Evolutionary conservation across 2,888 invertebrate genomes (phyloP), one percentile per base, ranked within the genome.

Genomic region (Eupithecia subumbrata): DNA sequence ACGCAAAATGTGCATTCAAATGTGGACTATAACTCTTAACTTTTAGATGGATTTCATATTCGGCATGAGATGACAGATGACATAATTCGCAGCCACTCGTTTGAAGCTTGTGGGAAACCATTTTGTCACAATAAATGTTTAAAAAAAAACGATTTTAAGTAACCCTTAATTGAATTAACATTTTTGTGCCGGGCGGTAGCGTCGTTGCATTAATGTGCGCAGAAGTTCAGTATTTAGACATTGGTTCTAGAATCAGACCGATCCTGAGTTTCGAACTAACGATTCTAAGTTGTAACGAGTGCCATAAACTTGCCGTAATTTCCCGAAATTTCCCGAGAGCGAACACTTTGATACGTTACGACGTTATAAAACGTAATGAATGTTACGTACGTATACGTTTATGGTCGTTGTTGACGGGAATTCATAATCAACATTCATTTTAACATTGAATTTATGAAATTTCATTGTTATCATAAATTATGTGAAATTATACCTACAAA

Each of bases 311-410:
- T 80, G 77, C 74, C 80, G 83, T 89, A 89, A 91, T 60, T 60
- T 60, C 60, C 25, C 60, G 60, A 60, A 56, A 60, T 91, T 91
- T 91, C 91, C 91, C 91, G 77, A 78, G 91, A 89, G 91, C 83
- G 86, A 83, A 81, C 80, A 77, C 81, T 66, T 68, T 85, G 85
- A 86, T 88, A 83, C 80, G 86, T 88, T 87, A 89, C 81, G 76
- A 83, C 82, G 84, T 83, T 84, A 87, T 91, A 88, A 90, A 90
- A 85, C 76, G 77, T 86, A 86, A 86, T 86, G 81, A 84, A 79
- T 77, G 78, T 69, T 75, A 60, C 79, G 80, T 78, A 76, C 79
- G 64, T 82, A 78, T 71, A 78, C 76, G 82, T 84, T 85, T 85
- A 87, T 84, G 72, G 78, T 71, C 72, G 76, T 76, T 74, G 75